phyloP scores from a whole-genome alignment of 2,113 vertebrate genomes.

The Pterocles gutturalis region DNA sequence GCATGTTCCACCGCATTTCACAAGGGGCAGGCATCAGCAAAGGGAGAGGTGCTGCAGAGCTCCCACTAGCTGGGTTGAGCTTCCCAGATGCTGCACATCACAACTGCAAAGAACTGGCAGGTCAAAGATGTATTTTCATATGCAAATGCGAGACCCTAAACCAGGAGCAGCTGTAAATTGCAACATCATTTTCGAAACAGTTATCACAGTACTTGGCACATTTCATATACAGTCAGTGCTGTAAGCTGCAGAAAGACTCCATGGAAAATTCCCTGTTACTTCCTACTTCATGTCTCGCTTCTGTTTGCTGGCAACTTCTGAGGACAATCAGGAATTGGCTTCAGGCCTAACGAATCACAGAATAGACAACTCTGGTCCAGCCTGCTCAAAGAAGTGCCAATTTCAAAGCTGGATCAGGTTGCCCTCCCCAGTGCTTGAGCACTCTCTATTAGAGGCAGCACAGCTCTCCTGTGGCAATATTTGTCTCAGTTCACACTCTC shows the following conservation, averaged over 20 bases:
- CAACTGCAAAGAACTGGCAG: background rate
- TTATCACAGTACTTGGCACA: background rate
- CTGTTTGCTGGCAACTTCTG: background rate
- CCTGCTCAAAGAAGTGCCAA: background rate
- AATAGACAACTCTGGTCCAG: background rate
- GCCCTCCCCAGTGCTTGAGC: background rate
- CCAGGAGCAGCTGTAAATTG: background rate
- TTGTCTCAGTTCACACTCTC: background rate
- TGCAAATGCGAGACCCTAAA: background rate
- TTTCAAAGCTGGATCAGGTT: slow-evolving; percentile 3
- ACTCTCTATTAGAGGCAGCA: background rate
- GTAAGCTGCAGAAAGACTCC: background rate
- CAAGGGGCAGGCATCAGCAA: background rate
- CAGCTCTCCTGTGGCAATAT: background rate
- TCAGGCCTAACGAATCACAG: background rate
- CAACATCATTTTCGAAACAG: background rate
- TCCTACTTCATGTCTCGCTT: background rate
- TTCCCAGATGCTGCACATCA: background rate
- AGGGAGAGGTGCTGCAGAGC: background rate
- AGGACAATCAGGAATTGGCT: background rate
- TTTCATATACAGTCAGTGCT: background rate
- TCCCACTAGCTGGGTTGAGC: background rate
- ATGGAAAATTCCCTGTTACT: background rate
- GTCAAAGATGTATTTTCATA: background rate
- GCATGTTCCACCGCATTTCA: background rate